Conservation (phyloP, 2,113 vertebrate genomes). For the Xenopus borealis region DNA sequence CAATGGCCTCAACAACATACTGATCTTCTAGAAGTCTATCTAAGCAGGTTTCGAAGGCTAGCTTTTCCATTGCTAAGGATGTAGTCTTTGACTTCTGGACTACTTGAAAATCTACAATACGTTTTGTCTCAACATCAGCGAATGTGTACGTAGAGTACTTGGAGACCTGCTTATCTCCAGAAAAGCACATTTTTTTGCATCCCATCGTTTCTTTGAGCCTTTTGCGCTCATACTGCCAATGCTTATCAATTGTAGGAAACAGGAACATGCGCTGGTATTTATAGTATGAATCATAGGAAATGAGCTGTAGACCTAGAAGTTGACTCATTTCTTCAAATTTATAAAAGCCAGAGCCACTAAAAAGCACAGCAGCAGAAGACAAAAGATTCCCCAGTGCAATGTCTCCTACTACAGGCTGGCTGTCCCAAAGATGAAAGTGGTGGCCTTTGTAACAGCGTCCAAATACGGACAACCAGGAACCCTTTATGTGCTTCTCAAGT, state of each 20-base stretch:
- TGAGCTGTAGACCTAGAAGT: slow-evolving; percentile 1
- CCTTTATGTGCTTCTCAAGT: not conserved
- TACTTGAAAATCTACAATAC: slow-evolving; percentile 12
- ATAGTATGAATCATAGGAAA: not conserved
- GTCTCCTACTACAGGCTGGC: not conserved
- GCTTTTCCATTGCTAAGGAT: not conserved
- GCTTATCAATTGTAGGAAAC: not conserved
- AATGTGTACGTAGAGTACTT: not conserved
- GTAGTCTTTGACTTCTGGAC: not conserved
- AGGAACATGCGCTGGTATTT: not conserved
- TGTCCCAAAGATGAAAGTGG: slow-evolving; percentile 1
- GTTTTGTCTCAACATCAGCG: not conserved
- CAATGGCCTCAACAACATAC: not conserved
- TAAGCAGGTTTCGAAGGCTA: not conserved
- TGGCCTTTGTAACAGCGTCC: not conserved
- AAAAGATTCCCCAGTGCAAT: not conserved
- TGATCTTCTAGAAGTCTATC: not conserved
- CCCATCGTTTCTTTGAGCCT: not conserved
- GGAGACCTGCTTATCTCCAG: not conserved
- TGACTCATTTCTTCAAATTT: not conserved
- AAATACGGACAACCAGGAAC: not conserved
- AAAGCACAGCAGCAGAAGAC: slow-evolving; percentile 7
- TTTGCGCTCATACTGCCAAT: not conserved
- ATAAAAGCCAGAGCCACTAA: slow-evolving; percentile 1
- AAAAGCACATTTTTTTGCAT: not conserved